A percentile compares a stretch with the other conserved stretches of the same genome.
Evolutionary conservation across 2,797 vertebrate species (phyloP).

Genomic region (Peromyscus melanophrys): DNA sequence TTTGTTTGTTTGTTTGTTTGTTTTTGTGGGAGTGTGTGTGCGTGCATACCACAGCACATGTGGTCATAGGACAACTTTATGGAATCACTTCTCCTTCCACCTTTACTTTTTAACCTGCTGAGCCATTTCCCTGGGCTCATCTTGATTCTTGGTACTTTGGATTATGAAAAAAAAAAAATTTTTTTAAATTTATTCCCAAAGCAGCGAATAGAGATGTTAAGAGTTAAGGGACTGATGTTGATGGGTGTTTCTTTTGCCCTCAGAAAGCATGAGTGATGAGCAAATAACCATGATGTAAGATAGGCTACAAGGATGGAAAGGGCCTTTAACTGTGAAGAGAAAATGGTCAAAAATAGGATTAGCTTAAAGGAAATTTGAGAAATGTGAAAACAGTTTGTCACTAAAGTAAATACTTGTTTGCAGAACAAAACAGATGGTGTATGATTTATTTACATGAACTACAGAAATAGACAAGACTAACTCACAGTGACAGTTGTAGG

Average conservation of each 20-base stretch:
- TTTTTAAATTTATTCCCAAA: not conserved
- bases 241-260: not conserved
- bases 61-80: not conserved
- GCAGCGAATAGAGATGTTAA: not conserved
- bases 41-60: not conserved
- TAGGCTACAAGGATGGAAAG: not conserved
- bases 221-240: not conserved
- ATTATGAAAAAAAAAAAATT: not conserved
- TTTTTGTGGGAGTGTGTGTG: no score
- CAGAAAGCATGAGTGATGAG: not conserved
- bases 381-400: not conserved
- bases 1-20: no score
- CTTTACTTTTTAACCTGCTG: not conserved
- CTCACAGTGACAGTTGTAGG: not conserved
- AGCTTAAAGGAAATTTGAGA: not conserved
- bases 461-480: not conserved
- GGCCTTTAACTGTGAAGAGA: not conserved
- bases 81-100: not conserved
- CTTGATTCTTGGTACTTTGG: conserved; percentile 1
- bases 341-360: not conserved
- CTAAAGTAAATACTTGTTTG: not conserved
- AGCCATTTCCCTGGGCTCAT: not conserved
- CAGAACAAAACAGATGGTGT: not conserved
- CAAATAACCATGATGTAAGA: not conserved
- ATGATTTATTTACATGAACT: not conserved